Evolutionary conservation across 2,113 vertebrate species (phyloP), one percentile per base, ranked within the genome.

Genomic region (Ptychochromis oligacanthus): DNA sequence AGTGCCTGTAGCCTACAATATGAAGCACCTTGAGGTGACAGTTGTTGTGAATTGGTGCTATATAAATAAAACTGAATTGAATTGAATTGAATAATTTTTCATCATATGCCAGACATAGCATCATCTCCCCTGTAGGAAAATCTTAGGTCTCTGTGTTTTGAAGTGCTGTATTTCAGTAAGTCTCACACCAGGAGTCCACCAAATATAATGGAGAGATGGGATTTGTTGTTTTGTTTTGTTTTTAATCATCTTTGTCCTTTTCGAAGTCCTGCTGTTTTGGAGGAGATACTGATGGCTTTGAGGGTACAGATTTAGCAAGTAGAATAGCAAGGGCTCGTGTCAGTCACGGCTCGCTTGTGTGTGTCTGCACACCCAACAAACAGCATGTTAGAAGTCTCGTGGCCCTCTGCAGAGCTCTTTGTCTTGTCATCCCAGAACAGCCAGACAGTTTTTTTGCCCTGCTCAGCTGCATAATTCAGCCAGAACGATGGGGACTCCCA

Each of bases 391-490:
- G 79, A 7, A 10, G 12, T 55, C 38, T 18, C 8, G 0, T 1
- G 3, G 60, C n/a, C 28, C 81, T 88, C 64, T 34, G 6, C 31
- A 8, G 40, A 77, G 62, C 59, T 64, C 64, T 83, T 60, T 46
- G 64, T 75, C 81, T 65, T 43, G 34, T 77, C 77, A n/a, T 14
- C 72, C 77, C 14, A 77, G 20, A 17, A 7, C 54, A 57, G 31
- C 24, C 58, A 3, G 67, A 40, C 76, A 67, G 59, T 5, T 24
- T 46, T 18, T 31, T 54, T 14, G 0, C 60, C 59, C 76, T 60
- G 52, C 46, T 77, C 64, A 58, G 80, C 87, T 70, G 34, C 82
- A 85, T 90, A 79, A 90, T 85, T 85, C 89, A 89, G 38, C 59
- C 28, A 4, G 40, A 60, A 77, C 75, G 46, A 78, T 34, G 76